Evolutionary conservation across 2,797 vertebrate genomes (phyloP).

Genomic region (Molossus molossus): DNA sequence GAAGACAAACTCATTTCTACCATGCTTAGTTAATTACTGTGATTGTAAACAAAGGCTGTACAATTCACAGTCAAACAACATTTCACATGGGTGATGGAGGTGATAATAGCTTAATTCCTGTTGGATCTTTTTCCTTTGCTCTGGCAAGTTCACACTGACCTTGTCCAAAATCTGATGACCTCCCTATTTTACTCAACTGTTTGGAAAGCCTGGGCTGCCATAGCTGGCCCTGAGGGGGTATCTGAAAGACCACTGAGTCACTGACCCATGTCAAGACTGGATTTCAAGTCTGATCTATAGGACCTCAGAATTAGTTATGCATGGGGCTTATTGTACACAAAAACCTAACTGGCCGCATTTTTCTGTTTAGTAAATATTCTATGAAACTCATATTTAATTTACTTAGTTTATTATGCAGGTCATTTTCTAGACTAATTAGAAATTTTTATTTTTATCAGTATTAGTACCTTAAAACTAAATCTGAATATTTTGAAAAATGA

Average conservation of each 20-base stretch:
- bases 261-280: slow-evolving; percentile 96
- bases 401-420: slow-evolving; percentile 81
- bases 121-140: slow-evolving; percentile 95
- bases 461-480: slow-evolving; percentile 75
- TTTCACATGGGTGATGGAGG: slow-evolving; percentile 91
- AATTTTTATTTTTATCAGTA: slow-evolving; percentile 74
- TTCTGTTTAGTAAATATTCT: slow-evolving; percentile 85
- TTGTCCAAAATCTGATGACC: slow-evolving; percentile 95
- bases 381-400: slow-evolving; percentile 81
- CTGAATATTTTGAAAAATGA: slow-evolving; percentile 72
- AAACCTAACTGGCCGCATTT: slow-evolving; percentile 85
- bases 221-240: slow-evolving; percentile 91
- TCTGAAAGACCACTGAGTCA: slow-evolving; percentile 92
- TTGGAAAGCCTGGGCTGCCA: slow-evolving; percentile 91
- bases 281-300: slow-evolving; percentile 94
- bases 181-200: slow-evolving; percentile 89
- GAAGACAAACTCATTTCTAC: slow-evolving; percentile 79
- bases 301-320: slow-evolving; percentile 91
- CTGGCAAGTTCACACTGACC: slow-evolving; percentile 94
- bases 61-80: slow-evolving; percentile 89
- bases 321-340: slow-evolving; percentile 90
- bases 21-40: slow-evolving; percentile 85
- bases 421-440: slow-evolving; percentile 86
- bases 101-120: slow-evolving; percentile 96
- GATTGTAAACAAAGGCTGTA: slow-evolving; percentile 87